Conservation (phyloP, 2,888 invertebrate genomes). For the Trichogramma evanescens region DNA sequence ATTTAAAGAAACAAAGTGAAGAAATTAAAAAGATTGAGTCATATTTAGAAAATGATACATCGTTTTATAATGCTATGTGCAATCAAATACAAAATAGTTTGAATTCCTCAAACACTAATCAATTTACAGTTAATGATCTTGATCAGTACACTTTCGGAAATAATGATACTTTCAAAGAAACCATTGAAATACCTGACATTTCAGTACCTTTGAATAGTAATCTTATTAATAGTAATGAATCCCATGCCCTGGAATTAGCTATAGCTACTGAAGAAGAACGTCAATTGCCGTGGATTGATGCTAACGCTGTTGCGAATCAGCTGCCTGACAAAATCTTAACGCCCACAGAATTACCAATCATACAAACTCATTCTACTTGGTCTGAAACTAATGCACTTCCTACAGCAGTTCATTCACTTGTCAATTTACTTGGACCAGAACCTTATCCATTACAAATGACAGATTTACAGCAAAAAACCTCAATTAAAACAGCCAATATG, state of each 20-base stretch:
- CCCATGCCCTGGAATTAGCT: slow-evolving; percentile 60
- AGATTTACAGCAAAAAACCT: slow-evolving; percentile 19
- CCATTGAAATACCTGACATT: slow-evolving; percentile 2
- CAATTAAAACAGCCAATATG: slow-evolving; percentile 27
- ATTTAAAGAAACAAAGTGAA: slow-evolving; percentile 17
- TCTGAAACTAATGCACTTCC: slow-evolving; percentile 57
- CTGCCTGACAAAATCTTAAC: slow-evolving; percentile 47
- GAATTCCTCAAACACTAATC: slow-evolving; percentile 22
- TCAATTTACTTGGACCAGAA: slow-evolving; percentile 42
- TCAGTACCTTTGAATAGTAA: background rate
- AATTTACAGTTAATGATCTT: slow-evolving; percentile 25
- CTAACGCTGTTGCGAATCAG: slow-evolving; percentile 32
- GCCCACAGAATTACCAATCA: slow-evolving; percentile 55
- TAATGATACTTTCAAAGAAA: slow-evolving; percentile 9
- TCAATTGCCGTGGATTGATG: slow-evolving; percentile 69
- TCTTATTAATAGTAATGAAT: slow-evolving; percentile 43
- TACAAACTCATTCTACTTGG: slow-evolving; percentile 39
- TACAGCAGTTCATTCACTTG: slow-evolving; percentile 59
- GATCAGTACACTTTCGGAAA: slow-evolving; percentile 14
- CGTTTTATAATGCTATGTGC: slow-evolving; percentile 25
- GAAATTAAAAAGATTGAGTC: slow-evolving; percentile 15
- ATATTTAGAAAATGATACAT: slow-evolving; percentile 19
- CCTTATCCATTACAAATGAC: slow-evolving; percentile 39
- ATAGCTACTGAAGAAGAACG: slow-evolving; percentile 70
- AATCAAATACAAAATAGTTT: slow-evolving; percentile 29